Evolutionary conservation across 2,888 invertebrate genomes (phyloP).

Genomic region (Amblyjoppa fuscipennis): DNA sequence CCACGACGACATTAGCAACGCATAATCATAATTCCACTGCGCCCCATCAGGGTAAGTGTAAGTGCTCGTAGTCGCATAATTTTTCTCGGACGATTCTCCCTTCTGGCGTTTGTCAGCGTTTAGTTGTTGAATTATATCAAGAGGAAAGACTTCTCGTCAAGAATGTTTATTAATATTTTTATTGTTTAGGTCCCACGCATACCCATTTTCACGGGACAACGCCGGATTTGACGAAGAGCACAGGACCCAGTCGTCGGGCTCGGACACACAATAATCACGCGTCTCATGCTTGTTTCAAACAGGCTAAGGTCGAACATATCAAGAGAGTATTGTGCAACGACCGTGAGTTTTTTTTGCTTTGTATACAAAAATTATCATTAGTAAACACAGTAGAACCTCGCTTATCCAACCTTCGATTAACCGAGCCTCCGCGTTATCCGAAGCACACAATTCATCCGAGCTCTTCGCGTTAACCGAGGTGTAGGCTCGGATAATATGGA

Average conservation of each 20-base stretch:
- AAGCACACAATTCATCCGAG: too few species aligned
- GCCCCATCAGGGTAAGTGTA: constrained; percentile 78
- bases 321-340: constrained; percentile 82
- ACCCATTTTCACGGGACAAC: constrained; percentile 78
- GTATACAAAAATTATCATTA: background rate
- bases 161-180: background rate
- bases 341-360: constrained; percentile 74
- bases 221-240: constrained; percentile 76
- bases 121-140: background rate
- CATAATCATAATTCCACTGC: constrained; percentile 77
- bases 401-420: too few species aligned
- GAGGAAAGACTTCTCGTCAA: background rate
- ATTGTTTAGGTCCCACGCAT: constrained; percentile 76
- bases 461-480: too few species aligned
- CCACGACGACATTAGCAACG: constrained; percentile 70
- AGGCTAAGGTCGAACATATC: constrained; percentile 82
- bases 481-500: too few species aligned
- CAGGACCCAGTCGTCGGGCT: constrained; percentile 75
- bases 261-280: constrained; percentile 80
- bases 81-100: constrained; percentile 38
- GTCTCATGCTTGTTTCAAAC: constrained; percentile 81
- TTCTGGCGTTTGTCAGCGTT: background rate
- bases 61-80: constrained; percentile 53
- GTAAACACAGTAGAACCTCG: background rate
- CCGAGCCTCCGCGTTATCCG: too few species aligned